Percentiles rank a stretch among this genome's conserved stretches.
These are phyloP conservation scores for Diplazon laetatorius DNA, from an alignment of 2,888 invertebrate species.

Conservation along the genomic window DNA sequence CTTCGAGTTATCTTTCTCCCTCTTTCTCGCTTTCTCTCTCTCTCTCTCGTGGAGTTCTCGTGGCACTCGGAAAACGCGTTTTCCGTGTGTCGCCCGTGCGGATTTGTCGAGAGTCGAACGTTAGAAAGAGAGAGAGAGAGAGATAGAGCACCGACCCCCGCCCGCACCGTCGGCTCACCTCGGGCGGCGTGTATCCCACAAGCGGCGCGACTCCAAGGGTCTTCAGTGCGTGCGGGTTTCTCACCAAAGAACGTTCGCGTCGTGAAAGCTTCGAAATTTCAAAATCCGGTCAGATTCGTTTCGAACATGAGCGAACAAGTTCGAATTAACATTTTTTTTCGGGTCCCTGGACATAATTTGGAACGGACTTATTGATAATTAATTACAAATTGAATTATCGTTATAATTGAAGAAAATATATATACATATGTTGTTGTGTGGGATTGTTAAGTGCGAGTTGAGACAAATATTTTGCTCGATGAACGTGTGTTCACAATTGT, in stretches of 20 bases:
- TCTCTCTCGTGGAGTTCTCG: too few relatives aligned
- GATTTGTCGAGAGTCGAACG: conserved; percentile 9
- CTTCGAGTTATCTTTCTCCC: conserved; percentile 20
- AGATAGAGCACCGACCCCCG: background rate
- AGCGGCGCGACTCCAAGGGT: conserved; percentile 33
- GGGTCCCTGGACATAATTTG: too few relatives aligned
- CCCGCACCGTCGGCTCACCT: background rate
- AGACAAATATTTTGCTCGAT: too few relatives aligned
- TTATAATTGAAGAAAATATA: background rate
- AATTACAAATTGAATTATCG: too few relatives aligned
- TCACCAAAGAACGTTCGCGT: conserved; percentile 36
- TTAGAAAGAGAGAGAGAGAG: conserved; percentile 9
- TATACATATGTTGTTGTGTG: conserved; percentile 15
- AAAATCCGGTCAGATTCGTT: too few relatives aligned
- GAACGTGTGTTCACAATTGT: too few relatives aligned
- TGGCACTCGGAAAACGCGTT: conserved; percentile 15
- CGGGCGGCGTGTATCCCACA: conserved; percentile 27
- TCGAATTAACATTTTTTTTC: too few relatives aligned
- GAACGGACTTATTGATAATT: too few relatives aligned
- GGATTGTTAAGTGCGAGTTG: too few relatives aligned
- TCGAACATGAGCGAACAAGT: too few relatives aligned
- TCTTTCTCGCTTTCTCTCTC: too few relatives aligned
- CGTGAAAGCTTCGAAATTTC: background rate
- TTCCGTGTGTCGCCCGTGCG: background rate
- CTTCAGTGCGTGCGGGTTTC: conserved; percentile 56